Percentiles rank a stretch among this genome's conserved stretches.
Conservation (phyloP, 2,113 vertebrate genomes). For the Corythaeola cristata region DNA sequence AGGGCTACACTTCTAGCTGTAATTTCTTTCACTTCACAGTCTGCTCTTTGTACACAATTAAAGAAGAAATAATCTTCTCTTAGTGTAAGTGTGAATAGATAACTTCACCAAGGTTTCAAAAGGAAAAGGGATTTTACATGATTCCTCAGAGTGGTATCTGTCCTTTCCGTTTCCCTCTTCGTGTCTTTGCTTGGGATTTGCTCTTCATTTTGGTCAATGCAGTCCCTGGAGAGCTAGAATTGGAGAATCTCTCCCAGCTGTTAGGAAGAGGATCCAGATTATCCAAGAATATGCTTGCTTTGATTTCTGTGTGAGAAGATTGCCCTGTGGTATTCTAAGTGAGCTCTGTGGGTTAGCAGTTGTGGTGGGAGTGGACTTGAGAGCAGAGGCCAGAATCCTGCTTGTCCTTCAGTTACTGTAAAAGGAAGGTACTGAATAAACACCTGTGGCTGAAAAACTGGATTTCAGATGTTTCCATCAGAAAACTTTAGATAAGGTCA, state of each 20-base stretch:
- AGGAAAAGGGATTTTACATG: not conserved
- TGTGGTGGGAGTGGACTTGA: not conserved
- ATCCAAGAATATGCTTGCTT: not conserved
- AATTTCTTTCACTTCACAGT: not conserved
- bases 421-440: not conserved
- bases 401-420: not conserved
- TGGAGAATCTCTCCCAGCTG: not conserved
- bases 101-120: not conserved
- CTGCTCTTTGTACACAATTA: not conserved
- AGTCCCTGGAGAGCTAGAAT: not conserved
- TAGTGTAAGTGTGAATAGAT: not conserved
- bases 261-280: not conserved
- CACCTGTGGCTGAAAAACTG: not conserved
- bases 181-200: not conserved
- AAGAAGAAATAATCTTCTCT: not conserved
- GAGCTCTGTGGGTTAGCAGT: not conserved
- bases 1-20: not conserved
- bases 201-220: not conserved
- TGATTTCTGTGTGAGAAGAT: not conserved
- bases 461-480: not conserved
- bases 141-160: not conserved
- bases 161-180: not conserved
- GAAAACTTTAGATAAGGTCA: conserved; percentile 40
- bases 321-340: not conserved
- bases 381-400: not conserved